These are phyloP conservation scores for Henicopernis longicauda DNA, from an alignment of 2,113 vertebrate genomes.

Conservation along the genomic window DNA sequence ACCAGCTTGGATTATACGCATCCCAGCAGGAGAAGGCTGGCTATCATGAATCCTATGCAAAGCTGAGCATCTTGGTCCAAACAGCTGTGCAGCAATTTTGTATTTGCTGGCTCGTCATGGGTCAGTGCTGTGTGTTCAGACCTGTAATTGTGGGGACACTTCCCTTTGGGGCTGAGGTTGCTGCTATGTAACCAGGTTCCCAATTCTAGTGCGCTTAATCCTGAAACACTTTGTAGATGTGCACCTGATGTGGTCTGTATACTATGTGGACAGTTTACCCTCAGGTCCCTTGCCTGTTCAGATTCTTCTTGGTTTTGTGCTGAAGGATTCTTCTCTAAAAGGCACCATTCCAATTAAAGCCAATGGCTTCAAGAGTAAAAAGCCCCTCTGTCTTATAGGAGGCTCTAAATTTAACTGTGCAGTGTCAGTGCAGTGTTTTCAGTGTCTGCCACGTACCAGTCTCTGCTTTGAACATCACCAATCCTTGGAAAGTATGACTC, in stretches of 20 bases:
- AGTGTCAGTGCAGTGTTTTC: not conserved
- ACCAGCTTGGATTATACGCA: not conserved
- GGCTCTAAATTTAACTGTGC: not conserved
- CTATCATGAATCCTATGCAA: not conserved
- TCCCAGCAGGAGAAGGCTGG: not conserved
- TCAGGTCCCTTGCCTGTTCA: not conserved
- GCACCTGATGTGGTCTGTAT: not conserved
- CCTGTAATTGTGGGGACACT: not conserved
- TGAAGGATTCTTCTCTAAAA: not conserved
- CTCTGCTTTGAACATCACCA: not conserved
- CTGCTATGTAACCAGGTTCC: not conserved
- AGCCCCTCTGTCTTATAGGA: not conserved
- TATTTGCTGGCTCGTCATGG: not conserved
- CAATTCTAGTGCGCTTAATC: not conserved
- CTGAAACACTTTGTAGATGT: not conserved
- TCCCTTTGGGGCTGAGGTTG: not conserved
- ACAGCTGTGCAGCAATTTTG: not conserved
- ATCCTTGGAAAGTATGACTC: not conserved
- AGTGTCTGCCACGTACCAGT: not conserved
- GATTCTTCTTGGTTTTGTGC: not conserved
- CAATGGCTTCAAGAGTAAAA: not conserved
- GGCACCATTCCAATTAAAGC: not conserved
- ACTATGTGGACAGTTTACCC: not conserved
- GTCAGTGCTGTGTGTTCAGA: not conserved
- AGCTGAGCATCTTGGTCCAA: not conserved